Evolutionary conservation across 92 coral and sea anemone genomes (phyloP).

Genomic region (Pocillopora meandrina): DNA sequence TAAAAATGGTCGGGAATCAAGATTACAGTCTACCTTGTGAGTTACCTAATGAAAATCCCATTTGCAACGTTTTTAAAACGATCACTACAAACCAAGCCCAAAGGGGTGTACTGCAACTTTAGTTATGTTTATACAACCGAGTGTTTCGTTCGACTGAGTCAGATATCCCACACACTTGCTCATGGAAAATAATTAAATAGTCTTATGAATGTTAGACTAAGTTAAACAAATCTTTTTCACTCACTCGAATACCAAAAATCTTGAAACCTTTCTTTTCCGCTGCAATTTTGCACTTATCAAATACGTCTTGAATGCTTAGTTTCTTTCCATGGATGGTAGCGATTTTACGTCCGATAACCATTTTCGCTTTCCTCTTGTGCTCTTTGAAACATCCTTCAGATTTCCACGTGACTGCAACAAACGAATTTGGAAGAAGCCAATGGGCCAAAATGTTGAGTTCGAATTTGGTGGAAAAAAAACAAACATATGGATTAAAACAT

Average conservation of each 20-base stretch:
- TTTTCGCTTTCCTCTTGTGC: not conserved
- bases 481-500: no score
- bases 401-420: not conserved
- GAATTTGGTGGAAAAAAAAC: no score
- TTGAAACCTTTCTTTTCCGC: not conserved
- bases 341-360: not conserved
- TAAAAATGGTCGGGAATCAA: not conserved
- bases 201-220: not conserved
- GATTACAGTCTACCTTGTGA: no score
- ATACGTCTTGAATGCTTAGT: not conserved
- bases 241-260: constrained; percentile 2
- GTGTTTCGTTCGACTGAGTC: no score
- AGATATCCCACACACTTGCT: no score
- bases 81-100: no score
- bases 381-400: constrained; percentile 1
- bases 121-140: no score
- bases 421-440: no score
- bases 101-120: no score
- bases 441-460: not conserved
- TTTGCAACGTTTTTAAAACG: no score
- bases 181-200: no score
- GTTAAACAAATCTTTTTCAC: not conserved
- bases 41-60: no score
- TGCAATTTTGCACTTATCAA: not conserved
- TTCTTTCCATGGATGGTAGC: not conserved